A percentile compares a stretch with the other conserved stretches of the same genome.
Evolutionary conservation across 1,140 invertebrate genomes (phyloP).

Genomic region (Melitaea cinxia): DNA sequence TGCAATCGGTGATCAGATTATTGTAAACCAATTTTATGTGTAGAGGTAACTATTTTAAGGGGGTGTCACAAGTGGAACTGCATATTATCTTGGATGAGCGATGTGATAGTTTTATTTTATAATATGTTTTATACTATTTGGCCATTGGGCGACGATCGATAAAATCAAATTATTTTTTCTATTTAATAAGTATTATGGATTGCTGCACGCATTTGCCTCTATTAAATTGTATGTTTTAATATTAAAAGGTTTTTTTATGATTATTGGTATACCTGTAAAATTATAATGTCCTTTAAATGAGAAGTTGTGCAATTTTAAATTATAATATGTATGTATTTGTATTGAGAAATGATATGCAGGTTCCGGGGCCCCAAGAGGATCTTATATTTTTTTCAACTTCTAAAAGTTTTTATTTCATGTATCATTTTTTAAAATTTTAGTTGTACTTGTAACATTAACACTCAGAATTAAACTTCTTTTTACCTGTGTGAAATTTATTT

Average conservation of each 20-base stretch:
- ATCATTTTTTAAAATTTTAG: slow-evolving; percentile 38
- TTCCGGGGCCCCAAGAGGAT: slow-evolving; percentile 62
- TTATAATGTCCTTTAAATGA: slow-evolving; percentile 36
- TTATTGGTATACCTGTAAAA: slow-evolving; percentile 37
- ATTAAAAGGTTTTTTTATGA: slow-evolving; percentile 45
- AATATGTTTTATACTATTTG: slow-evolving; percentile 53
- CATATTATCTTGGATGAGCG: slow-evolving; percentile 72
- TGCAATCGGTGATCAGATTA: slow-evolving; percentile 37
- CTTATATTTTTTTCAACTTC: slow-evolving; percentile 43
- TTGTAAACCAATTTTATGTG: slow-evolving; percentile 39
- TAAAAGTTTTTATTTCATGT: slow-evolving; percentile 42
- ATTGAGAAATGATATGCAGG: slow-evolving; percentile 56
- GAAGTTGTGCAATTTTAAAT: slow-evolving; percentile 45
- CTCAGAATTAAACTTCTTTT: slow-evolving; percentile 64
- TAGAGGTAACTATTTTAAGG: slow-evolving; percentile 39
- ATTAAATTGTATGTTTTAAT: slow-evolving; percentile 40
- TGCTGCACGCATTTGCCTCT: slow-evolving; percentile 30
- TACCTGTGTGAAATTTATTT: slow-evolving; percentile 65
- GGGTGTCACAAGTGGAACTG: slow-evolving; percentile 62
- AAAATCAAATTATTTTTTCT: slow-evolving; percentile 40
- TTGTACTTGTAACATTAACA: slow-evolving; percentile 54
- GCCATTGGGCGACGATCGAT: slow-evolving; percentile 36
- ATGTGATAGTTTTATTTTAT: slow-evolving; percentile 76
- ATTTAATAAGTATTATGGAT: slow-evolving; percentile 41
- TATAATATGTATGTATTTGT: slow-evolving; percentile 36